Base-by-base conservation (phyloP, 64 coral and sea anemone genomes). In the Dendrophyllia cribrosa region DNA sequence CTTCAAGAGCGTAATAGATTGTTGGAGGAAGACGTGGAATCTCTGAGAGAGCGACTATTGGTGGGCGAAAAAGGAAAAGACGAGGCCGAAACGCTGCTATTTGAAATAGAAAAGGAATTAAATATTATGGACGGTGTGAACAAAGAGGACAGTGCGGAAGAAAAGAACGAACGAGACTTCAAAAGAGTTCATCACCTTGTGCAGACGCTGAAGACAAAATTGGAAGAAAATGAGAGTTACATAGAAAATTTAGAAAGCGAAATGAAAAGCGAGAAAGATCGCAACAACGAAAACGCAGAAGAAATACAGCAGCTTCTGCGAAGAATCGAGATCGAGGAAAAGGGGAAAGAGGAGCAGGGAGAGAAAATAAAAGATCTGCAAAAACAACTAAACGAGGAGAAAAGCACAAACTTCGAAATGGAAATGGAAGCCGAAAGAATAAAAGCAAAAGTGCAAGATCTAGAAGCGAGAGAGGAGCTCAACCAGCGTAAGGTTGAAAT, bases 191-290 rank as follows among this genome's bases (percentile, higher is more conserved):
- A 82, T 60, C 14, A 48, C 4, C 59, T 82, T 45, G 78, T 82
- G 13, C 78, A 82, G 43, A 82, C 78, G 26, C 59, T 82, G 26
- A 82, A 82, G 58, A 86, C 85, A 66, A 73, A 92, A 17, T 7
- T 92, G 11, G 66, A 83, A 8, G 70, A 78, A 43, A 83, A 83
- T 49, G 47, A 65, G 16, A 48, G 70, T 7, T 51, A 45, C 1
- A 83, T 96, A 17, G 72, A 85, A 6, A 75, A 92, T 7, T 60
- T 85, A 21, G 78, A 92, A 78, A 50, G 66, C 8, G 90, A 91
- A 75, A 85, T 92, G 51, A 48, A 92, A 85, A 61, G 72, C 8
- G 75, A 71, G 51, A 87, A 62, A 77, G 49, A 26, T 20, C 68
- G 91, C 4, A 58, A 73, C 45, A 80, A 47, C 44, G 89, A 96